phyloP scores from a whole-genome alignment of 2,113 vertebrate species.

The Bubo bubo region DNA sequence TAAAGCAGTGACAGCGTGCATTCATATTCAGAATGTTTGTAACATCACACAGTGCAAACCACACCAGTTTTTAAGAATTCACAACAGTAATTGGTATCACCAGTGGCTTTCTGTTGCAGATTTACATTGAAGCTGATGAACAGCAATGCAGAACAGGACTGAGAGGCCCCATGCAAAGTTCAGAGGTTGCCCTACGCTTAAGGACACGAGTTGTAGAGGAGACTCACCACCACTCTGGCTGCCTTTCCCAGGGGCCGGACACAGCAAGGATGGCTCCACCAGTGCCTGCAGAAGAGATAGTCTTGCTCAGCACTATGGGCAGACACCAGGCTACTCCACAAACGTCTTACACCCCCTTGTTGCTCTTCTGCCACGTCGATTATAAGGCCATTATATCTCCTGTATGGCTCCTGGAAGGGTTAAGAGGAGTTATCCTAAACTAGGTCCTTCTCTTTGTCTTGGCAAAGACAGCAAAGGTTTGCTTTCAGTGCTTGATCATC shows the following conservation, averaged over 20 bases:
- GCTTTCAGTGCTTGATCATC: background rate
- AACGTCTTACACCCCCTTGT: fast-evolving
- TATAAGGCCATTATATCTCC: background rate
- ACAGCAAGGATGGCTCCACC: background rate
- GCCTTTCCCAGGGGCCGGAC: background rate
- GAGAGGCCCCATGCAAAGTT: background rate
- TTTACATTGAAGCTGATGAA: background rate
- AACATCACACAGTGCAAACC: background rate
- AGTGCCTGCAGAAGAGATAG: background rate
- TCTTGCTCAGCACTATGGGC: background rate
- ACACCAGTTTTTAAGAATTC: background rate
- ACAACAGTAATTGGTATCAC: background rate
- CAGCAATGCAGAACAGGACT: fast-evolving
- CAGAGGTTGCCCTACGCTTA: background rate
- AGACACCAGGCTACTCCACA: background rate
- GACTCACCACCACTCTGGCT: background rate
- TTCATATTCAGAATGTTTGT: background rate
- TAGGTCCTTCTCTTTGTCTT: background rate
- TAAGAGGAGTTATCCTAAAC: background rate
- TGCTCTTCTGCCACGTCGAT: background rate
- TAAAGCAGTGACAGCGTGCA: background rate
- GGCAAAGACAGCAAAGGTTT: background rate
- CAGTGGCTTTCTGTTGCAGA: background rate
- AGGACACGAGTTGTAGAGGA: fast-evolving
- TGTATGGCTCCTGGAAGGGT: background rate